Conservation (phyloP, 2,888 invertebrate species). For the Drosophila anomalata region DNA sequence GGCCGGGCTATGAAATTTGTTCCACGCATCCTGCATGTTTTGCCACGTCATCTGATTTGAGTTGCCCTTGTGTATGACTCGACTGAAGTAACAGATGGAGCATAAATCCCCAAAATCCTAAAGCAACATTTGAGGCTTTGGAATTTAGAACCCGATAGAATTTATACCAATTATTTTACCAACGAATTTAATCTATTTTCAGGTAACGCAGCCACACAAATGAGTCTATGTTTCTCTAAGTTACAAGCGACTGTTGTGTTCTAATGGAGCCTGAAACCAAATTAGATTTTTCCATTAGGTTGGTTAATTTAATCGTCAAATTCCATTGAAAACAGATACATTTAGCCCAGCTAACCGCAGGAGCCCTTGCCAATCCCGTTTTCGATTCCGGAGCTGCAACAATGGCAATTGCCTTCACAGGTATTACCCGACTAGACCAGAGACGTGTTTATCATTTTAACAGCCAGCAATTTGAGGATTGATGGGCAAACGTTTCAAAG, state of each 20-base stretch:
- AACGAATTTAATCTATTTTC: background rate
- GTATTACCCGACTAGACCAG: slow-evolving; percentile 32
- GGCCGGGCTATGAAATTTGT: slow-evolving; percentile 11
- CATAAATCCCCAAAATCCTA: background rate
- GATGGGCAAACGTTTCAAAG: slow-evolving; percentile 62
- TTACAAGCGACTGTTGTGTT: background rate
- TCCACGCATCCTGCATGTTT: slow-evolving; percentile 17
- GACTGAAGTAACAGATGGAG: slow-evolving; percentile 22
- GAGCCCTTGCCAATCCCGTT: slow-evolving; percentile 14
- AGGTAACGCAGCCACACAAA: background rate
- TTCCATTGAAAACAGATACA: slow-evolving; percentile 12
- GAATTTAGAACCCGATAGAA: background rate
- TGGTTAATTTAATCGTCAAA: slow-evolving; percentile 12
- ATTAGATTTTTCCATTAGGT: slow-evolving; percentile 20
- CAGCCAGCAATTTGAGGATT: slow-evolving; percentile 65
- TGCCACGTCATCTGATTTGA: slow-evolving; percentile 35
- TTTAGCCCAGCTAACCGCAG: slow-evolving; percentile 15
- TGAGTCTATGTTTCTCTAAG: background rate
- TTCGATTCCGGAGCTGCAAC: slow-evolving; percentile 7
- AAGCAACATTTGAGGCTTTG: background rate
- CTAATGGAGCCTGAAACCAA: background rate
- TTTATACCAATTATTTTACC: background rate
- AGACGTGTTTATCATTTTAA: slow-evolving; percentile 70
- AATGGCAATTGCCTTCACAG: slow-evolving; percentile 10
- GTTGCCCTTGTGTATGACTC: slow-evolving; percentile 28